Conservation (phyloP, 2,797 vertebrate genomes). For the Novumbra hubbsi region DNA sequence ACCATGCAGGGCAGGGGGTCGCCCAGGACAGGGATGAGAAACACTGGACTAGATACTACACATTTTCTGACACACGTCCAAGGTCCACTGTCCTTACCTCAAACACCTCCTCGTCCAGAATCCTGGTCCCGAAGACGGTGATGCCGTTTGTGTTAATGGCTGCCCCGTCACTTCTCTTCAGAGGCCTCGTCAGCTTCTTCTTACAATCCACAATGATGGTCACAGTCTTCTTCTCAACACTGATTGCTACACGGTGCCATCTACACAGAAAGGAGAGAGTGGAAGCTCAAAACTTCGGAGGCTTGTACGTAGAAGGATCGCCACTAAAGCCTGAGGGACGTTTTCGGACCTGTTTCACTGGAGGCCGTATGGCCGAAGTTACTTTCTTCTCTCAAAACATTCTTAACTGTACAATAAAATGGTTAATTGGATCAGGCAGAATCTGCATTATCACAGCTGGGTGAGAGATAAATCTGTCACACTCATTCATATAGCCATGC, state of each 20-base stretch:
- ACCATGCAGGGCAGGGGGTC: too few species aligned
- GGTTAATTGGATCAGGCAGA: not conserved
- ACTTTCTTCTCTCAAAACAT: not conserved
- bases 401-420: not conserved
- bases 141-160: slow-evolving; percentile 91
- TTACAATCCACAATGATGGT: slow-evolving; percentile 97
- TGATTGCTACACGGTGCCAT: slow-evolving; percentile 97
- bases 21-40: too few species aligned
- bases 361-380: not conserved
- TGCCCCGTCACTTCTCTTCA: slow-evolving; percentile 81
- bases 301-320: not conserved
- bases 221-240: slow-evolving; percentile 92
- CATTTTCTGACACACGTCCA: too few species aligned
- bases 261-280: slow-evolving; percentile 60
- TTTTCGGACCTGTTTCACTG: not conserved
- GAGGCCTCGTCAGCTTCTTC: slow-evolving; percentile 86
- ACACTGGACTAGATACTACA: too few species aligned
- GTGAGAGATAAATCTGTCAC: not conserved
- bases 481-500: not conserved
- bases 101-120: slow-evolving; percentile 95
- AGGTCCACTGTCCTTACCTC: slow-evolving; percentile 77
- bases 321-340: not conserved
- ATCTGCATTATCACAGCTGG: not conserved
- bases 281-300: not conserved
- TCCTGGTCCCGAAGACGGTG: slow-evolving; percentile 93